Conservation (phyloP, 1,140 invertebrate genomes). For the Neocloeon triangulifer region DNA sequence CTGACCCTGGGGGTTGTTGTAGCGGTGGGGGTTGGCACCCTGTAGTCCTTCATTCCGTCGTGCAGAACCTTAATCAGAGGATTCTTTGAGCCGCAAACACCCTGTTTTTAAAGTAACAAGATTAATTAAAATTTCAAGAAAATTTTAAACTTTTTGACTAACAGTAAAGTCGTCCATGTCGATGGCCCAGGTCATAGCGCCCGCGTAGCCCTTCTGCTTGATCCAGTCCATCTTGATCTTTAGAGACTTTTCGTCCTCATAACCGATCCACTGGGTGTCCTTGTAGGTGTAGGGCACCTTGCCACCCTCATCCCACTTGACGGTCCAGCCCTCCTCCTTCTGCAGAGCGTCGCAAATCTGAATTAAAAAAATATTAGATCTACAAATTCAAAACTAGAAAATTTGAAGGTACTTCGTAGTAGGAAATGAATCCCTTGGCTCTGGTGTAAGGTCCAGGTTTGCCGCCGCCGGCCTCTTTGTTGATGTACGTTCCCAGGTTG, state of each 20-base stretch:
- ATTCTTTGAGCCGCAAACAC: constrained; percentile 49
- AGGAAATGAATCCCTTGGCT: constrained; percentile 64
- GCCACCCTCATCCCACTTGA: constrained; percentile 58
- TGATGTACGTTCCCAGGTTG: constrained; percentile 58
- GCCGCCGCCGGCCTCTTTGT: constrained; percentile 70
- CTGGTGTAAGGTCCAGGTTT: constrained; percentile 61
- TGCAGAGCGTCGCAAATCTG: constrained; percentile 55
- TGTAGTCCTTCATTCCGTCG: constrained; percentile 47
- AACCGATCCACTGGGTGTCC: constrained; percentile 77
- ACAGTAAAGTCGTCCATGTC: constrained; percentile 78
- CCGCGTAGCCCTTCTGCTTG: constrained; percentile 54
- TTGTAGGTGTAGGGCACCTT: constrained; percentile 63
- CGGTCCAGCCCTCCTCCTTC: constrained; percentile 46
- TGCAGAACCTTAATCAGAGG: constrained; percentile 44
- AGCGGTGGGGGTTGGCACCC: constrained; percentile 38
- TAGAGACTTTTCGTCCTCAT: constrained; percentile 57
- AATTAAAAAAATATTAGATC: constrained; percentile 10
- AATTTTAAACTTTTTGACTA: too few species aligned
- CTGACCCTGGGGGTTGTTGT: constrained; percentile 43
- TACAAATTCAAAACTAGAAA: constrained; percentile 2
- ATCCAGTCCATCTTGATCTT: constrained; percentile 75
- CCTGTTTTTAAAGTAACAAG: too few species aligned
- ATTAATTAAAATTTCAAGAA: too few species aligned
- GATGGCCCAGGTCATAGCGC: constrained; percentile 75
- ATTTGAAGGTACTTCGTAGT: constrained; percentile 46